Evolutionary conservation across 2,888 invertebrate species (phyloP).

Genomic region (Chorisops tibialis): DNA sequence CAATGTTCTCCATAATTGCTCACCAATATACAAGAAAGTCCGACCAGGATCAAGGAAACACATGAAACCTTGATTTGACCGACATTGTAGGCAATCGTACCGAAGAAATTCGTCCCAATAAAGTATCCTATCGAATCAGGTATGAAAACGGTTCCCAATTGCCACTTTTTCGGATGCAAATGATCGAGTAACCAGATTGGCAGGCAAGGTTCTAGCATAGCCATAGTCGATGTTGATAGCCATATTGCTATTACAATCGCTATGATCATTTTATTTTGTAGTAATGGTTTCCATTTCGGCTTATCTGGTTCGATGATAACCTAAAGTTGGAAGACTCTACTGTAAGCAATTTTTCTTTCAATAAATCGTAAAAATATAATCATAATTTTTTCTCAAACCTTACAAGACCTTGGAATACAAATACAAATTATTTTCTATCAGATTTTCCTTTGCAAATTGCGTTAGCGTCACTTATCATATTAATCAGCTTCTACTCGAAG

Average conservation of each 20-base stretch:
- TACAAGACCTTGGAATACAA: too few species aligned
- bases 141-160: conserved; percentile 76
- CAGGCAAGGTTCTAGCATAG: conserved; percentile 76
- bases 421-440: too few species aligned
- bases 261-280: conserved; percentile 63
- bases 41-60: conserved; percentile 61
- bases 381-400: not conserved
- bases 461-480: too few species aligned
- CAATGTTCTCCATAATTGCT: too few species aligned
- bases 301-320: conserved; percentile 37
- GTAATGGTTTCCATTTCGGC: conserved; percentile 56
- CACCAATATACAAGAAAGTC: conserved; percentile 62
- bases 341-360: conserved; percentile 26
- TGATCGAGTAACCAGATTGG: conserved; percentile 59
- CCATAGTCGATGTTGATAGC: conserved; percentile 77
- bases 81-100: conserved; percentile 60
- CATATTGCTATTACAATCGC: conserved; percentile 67
- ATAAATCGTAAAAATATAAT: not conserved
- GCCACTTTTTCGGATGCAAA: conserved; percentile 57
- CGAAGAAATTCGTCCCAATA: conserved; percentile 76
- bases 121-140: conserved; percentile 83
- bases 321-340: conserved; percentile 32
- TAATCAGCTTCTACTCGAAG: too few species aligned
- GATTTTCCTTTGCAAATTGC: too few species aligned
- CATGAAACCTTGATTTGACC: conserved; percentile 66